Evolutionary conservation across 1,140 invertebrate species (phyloP).

Genomic region (Coptotermes formosanus): DNA sequence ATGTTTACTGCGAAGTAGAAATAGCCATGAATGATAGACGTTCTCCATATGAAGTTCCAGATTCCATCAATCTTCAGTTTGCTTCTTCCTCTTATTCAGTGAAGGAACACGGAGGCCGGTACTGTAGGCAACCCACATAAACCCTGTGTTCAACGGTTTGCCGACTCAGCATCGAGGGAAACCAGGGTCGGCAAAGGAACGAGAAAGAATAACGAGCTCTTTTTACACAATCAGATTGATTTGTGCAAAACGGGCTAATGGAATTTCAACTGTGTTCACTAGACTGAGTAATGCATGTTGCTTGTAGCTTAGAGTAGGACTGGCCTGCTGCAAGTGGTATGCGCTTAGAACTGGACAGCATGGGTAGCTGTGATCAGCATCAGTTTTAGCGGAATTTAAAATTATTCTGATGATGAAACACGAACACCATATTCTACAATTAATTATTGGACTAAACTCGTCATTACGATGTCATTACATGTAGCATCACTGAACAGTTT

Average conservation of each 20-base stretch:
- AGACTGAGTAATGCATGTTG: neutral
- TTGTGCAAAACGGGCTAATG: neutral
- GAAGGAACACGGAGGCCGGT: neutral
- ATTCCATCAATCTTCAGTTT: conserved; percentile 40
- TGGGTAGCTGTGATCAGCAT: no score
- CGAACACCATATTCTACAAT: no score
- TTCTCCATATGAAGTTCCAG: neutral
- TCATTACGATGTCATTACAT: no score
- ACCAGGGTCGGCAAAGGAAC: neutral
- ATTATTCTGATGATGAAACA: no score
- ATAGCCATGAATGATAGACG: neutral
- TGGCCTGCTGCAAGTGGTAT: neutral
- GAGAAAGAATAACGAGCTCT: neutral
- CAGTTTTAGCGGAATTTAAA: no score
- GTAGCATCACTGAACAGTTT: no score
- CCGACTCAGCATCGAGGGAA: neutral
- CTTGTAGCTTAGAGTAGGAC: neutral
- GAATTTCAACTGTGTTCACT: neutral
- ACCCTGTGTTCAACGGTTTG: neutral
- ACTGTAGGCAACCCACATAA: neutral
- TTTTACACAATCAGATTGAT: neutral
- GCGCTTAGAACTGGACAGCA: neutral
- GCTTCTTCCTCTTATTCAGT: conserved; percentile 19
- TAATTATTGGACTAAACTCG: no score
- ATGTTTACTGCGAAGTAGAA: neutral